Conservation (phyloP, 2,888 invertebrate species). For the Ormyrus thymus region DNA sequence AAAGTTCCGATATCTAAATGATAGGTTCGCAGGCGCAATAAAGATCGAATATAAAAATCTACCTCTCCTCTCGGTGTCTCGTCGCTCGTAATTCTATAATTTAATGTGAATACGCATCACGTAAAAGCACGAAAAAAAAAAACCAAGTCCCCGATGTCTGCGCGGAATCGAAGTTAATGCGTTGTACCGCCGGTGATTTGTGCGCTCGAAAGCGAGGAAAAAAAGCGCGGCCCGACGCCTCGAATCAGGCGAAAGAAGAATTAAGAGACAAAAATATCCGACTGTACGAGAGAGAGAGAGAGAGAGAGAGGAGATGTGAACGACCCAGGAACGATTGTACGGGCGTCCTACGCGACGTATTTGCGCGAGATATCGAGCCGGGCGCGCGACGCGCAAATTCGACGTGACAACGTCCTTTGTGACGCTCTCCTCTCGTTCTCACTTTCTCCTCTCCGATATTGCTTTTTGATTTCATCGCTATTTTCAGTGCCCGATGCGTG, state of each 20-base stretch:
- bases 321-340: conserved; percentile 39
- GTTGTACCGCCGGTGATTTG: conserved; percentile 39
- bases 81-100: conserved; percentile 43
- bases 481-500: conserved; percentile 27
- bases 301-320: conserved; percentile 34
- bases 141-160: not conserved
- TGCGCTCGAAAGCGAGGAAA: conserved; percentile 29
- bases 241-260: conserved; percentile 30
- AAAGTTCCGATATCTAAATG: conserved; percentile 44
- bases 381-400: conserved; percentile 16
- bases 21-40: conserved; percentile 46
- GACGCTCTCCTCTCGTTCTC: not conserved
- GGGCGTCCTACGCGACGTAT: conserved; percentile 32
- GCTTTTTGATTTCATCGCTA: conserved; percentile 49
- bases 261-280: conserved; percentile 54
- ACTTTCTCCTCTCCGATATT: conserved; percentile 20
- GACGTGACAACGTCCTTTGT: conserved; percentile 25
- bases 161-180: conserved; percentile 41
- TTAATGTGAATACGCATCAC: conserved; percentile 41
- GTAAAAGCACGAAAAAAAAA: conserved; percentile 21
- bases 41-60: conserved; percentile 36
- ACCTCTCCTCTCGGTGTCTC: conserved; percentile 19
- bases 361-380: conserved; percentile 29
- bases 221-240: conserved; percentile 1
- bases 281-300: not conserved